Percentiles rank a stretch among this genome's conserved stretches.
Conservation (phyloP, 2,888 invertebrate genomes). For the Flabesymbios commensalis region DNA sequence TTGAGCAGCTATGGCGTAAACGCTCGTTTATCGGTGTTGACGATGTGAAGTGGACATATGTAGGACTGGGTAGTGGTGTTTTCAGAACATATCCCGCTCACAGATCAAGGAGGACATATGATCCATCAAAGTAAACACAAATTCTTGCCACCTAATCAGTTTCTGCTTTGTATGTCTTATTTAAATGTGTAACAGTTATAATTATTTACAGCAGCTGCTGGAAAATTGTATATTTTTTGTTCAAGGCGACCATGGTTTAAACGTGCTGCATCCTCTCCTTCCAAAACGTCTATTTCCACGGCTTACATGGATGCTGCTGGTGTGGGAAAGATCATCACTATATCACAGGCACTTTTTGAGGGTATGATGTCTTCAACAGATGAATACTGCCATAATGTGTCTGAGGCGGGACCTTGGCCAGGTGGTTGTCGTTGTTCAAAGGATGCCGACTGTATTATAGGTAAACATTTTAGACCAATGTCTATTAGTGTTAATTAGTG, state of each 20-base stretch:
- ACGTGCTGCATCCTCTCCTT: slow-evolving; percentile 56
- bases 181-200: neutral
- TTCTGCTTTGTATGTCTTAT: neutral
- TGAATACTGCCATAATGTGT: slow-evolving; percentile 46
- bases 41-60: slow-evolving; percentile 62
- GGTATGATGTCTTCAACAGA: slow-evolving; percentile 58
- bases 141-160: neutral
- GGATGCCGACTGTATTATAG: slow-evolving; percentile 55
- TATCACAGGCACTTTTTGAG: slow-evolving; percentile 63
- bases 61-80: slow-evolving; percentile 62
- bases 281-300: slow-evolving; percentile 61
- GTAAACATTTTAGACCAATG: no score
- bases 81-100: slow-evolving; percentile 63
- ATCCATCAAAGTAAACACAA: slow-evolving; percentile 57
- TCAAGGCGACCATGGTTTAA: slow-evolving; percentile 60
- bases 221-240: neutral
- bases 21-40: slow-evolving; percentile 59
- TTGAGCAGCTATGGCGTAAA: slow-evolving; percentile 58
- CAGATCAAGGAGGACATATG: slow-evolving; percentile 58
- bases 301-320: slow-evolving; percentile 63
- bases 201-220: neutral
- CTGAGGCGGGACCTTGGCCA: slow-evolving; percentile 46
- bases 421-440: slow-evolving; percentile 60
- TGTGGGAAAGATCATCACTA: slow-evolving; percentile 62
- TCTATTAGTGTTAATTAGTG: neutral